Evolutionary conservation across 2,888 invertebrate genomes (phyloP), one percentile per base, ranked within the genome.

Genomic region (Polylopha cassiicola): DNA sequence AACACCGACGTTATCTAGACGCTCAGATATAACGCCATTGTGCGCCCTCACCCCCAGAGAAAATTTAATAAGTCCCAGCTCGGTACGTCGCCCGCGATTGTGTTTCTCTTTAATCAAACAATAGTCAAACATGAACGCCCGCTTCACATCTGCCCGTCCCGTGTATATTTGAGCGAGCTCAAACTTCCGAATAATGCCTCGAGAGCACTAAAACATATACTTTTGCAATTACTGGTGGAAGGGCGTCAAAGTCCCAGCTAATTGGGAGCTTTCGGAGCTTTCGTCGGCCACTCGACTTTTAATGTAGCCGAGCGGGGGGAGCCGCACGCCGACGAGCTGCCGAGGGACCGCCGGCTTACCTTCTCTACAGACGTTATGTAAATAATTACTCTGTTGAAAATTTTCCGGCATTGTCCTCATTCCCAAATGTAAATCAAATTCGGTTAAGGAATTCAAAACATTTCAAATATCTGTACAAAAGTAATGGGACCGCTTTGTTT

Each of bases 231-330:
- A 74, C 68, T 63, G 60, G 52, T 56, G 57, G 63, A 57, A 60
- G 56, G 60, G 70, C 70, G 65, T 73, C 73, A 73, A 78, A 80
- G 74, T 78, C 74, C 68, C 55, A 53, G 76, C 77, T 84, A 80
- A 82, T 84, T 84, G 75, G 77, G 66, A 72, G 77, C 75, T 79
- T 81, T 81, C 69, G 72, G 28, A 43, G 41, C 37, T 48, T 81
- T 81, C 69, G 72, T 61, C 53, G 64, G 65, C 65, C 64, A 71
- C 77, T 79, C 61, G 66, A 78, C 66, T 78, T 76, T 73, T 76
- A 73, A 79, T 71, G 72, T 66, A 56, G 53, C 55, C 50, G 51
- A 46, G 39, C 33, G 53, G 51, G 53, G 55, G 51, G 51, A 51
- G 53, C 50, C 48, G 56, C 52, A 48, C 36, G 58, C 52, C 53